Base-by-base conservation (phyloP, 2,888 invertebrate species). In the Siphlonurus alternatus region DNA sequence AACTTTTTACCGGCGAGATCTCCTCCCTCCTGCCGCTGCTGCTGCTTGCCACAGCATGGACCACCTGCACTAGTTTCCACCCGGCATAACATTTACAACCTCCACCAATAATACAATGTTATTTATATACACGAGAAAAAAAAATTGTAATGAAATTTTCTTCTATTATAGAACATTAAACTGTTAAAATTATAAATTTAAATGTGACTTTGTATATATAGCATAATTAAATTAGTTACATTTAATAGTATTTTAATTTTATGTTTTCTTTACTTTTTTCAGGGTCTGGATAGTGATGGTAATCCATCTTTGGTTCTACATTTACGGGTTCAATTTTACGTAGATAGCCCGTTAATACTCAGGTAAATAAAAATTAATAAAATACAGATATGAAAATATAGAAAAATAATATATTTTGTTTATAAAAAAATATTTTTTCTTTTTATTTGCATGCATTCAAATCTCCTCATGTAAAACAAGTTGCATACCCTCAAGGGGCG, bases 291-390 rank as follows among this genome's bases (percentile, higher is more conserved):
- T 80, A 87, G 88, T 75, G 89, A 89, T 77, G 93, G 93, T 70
- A 87, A 89, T 72, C 93, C 94, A 66, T 85, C 93, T 67, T 81
- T 95, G 73, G 89, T 89, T 72, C 83, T 95, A 75, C 88, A 93
- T 78, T 87, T 95, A 75, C 86, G 92, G 70, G 90, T 95, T 72
- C 92, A 94, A 78, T 94, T 91, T 78, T 94, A 94, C 79, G 89
- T 94, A 72, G 93, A 94, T 79, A 91, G 91, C 74, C 91, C 93
- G 67, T 82, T 92, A 71, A 83, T 94, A 69, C 80, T 94, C 73
- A 87, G 91, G 83, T 83, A 74, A 75, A 70, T 69, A 64, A 59
- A n/a, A n/a, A n/a, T n/a, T n/a, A n/a, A n/a, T n/a, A n/a, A n/a
- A n/a, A n/a, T n/a, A n/a, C n/a, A n/a, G n/a, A n/a, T n/a, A n/a